phyloP scores from a whole-genome alignment of 2,797 vertebrate species.

The Halcyon smyrnensis region DNA sequence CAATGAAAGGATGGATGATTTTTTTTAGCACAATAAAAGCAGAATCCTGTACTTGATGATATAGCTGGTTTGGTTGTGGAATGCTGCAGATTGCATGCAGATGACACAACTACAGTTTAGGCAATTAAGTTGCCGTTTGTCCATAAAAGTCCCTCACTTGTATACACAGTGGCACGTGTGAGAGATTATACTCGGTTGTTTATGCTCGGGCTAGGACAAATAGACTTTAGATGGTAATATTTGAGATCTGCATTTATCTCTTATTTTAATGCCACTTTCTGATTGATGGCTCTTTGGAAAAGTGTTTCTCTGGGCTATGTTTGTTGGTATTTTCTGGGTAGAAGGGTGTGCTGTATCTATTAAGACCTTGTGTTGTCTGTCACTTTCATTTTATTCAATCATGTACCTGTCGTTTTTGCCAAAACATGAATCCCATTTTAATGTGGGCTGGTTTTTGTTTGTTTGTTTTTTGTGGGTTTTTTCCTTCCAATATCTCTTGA shows the following conservation, averaged over 20 bases:
- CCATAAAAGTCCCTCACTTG: neutral
- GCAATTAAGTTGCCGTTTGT: neutral
- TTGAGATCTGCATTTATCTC: neutral
- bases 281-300: conserved; percentile 37
- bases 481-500: neutral
- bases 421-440: conserved; percentile 18
- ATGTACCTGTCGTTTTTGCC: conserved; percentile 30
- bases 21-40: neutral
- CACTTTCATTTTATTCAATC: conserved; percentile 64
- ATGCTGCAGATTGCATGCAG: neutral
- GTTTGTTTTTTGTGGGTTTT: neutral
- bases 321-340: conserved; percentile 30
- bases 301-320: conserved; percentile 13
- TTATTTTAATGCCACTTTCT: neutral
- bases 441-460: neutral
- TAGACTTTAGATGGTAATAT: neutral
- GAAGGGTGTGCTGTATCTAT: neutral
- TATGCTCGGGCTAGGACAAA: neutral
- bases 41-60: neutral
- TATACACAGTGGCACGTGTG: neutral
- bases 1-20: neutral
- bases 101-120: neutral
- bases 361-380: conserved; percentile 50
- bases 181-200: neutral
- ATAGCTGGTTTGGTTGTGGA: neutral